Percentiles rank a stretch among this genome's conserved stretches.
phyloP scores from a whole-genome alignment of 2,797 vertebrate genomes.

The Phrynocephalus guinanensis region DNA sequence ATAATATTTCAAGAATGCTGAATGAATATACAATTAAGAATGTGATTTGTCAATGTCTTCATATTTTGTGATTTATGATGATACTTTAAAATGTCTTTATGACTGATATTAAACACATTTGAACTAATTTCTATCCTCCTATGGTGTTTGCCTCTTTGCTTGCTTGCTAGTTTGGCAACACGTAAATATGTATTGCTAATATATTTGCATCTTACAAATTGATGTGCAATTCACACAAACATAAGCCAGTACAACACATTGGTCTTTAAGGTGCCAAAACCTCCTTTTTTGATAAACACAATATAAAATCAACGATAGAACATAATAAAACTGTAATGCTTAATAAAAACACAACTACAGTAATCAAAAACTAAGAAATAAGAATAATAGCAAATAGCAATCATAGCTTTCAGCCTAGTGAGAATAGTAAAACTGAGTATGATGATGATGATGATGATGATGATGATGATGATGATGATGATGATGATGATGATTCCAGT shows the following conservation, averaged over 20 bases:
- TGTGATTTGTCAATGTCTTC: slow-evolving; percentile 27
- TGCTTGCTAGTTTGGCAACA: background rate
- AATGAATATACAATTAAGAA: slow-evolving; percentile 35
- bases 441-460: too few species aligned
- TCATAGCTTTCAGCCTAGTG: background rate
- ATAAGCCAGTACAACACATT: too few species aligned
- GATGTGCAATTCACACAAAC: too few species aligned
- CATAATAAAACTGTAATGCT: background rate
- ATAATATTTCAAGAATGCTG: slow-evolving; percentile 43
- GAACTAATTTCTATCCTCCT: background rate
- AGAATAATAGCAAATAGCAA: background rate
- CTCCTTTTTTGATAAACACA: background rate
- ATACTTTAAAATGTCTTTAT: background rate
- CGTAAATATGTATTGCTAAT: too few species aligned
- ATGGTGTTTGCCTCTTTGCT: background rate
- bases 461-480: too few species aligned
- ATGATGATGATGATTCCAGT: too few species aligned
- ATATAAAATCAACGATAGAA: background rate
- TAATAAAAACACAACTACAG: background rate
- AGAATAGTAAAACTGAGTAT: background rate
- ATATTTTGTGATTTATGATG: background rate
- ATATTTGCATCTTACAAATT: too few species aligned
- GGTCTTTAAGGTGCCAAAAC: background rate
- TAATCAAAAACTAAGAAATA: background rate
- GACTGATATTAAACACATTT: background rate